Percentiles rank a stretch among this genome's conserved stretches.
These are phyloP conservation scores for Acronicta alni DNA, from an alignment of 2,888 invertebrate species.

Conservation along the genomic window DNA sequence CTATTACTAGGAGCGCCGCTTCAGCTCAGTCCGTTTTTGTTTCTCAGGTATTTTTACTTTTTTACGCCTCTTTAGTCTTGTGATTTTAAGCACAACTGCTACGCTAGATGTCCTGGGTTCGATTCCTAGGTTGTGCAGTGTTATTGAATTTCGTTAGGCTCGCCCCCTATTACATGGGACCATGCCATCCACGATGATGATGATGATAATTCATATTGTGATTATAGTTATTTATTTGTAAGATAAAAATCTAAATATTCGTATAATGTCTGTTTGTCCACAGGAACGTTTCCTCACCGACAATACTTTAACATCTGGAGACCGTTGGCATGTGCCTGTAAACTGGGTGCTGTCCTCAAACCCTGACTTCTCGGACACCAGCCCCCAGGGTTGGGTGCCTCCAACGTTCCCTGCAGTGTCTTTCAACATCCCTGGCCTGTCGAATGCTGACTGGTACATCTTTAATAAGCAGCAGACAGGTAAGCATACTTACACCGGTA, in stretches of 20 bases:
- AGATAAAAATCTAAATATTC: too few species aligned
- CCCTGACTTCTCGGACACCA: conserved; percentile 83
- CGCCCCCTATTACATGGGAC: too few species aligned
- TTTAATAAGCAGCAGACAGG: conserved; percentile 91
- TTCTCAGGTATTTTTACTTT: conserved; percentile 83
- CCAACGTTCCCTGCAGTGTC: conserved; percentile 63
- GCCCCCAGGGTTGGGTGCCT: conserved; percentile 84
- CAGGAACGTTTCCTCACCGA: conserved; percentile 81
- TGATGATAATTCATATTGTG: too few species aligned
- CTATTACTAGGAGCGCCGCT: conserved; percentile 84
- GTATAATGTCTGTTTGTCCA: background rate
- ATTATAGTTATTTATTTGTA: too few species aligned
- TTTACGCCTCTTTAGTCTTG: too few species aligned
- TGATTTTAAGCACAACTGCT: too few species aligned
- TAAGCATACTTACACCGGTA: conserved; percentile 57
- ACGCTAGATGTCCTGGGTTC: too few species aligned
- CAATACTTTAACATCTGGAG: conserved; percentile 60
- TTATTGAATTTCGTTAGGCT: too few species aligned
- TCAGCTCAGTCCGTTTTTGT: conserved; percentile 72
- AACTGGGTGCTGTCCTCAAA: conserved; percentile 84
- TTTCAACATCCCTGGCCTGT: conserved; percentile 67
- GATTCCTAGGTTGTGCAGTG: too few species aligned
- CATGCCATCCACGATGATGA: too few species aligned
- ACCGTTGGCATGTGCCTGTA: conserved; percentile 88
- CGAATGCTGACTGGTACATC: conserved; percentile 88